phyloP scores from a whole-genome alignment of 2,113 vertebrate genomes.

The Rhadina sibilatrix region DNA sequence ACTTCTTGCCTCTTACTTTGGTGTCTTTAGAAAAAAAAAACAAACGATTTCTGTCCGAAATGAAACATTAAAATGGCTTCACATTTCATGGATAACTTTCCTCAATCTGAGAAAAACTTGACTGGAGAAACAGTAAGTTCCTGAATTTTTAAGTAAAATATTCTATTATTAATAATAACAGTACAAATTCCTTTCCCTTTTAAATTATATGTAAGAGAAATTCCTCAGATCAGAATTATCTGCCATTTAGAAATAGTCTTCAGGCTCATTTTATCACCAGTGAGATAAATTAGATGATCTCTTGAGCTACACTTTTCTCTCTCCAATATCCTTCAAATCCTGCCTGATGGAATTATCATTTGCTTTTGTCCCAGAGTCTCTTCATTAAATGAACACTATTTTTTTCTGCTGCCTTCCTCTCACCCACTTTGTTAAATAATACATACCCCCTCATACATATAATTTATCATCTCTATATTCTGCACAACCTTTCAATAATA shows the following conservation, averaged over 20 bases:
- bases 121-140: conserved; percentile 32
- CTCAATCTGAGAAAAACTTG: conserved; percentile 8
- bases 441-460: not conserved
- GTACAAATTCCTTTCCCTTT: not conserved
- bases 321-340: conserved; percentile 3
- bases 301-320: not conserved
- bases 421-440: conserved; percentile 6
- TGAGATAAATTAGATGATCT: conserved; percentile 35
- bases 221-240: conserved; percentile 28
- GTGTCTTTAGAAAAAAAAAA: not conserved
- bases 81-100: not conserved
- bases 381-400: conserved; percentile 14
- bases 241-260: conserved; percentile 51
- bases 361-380: conserved; percentile 1
- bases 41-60: not conserved
- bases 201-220: conserved; percentile 19
- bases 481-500: conserved; percentile 49
- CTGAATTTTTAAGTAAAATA: conserved; percentile 55
- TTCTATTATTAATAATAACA: conserved; percentile 61
- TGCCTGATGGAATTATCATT: not conserved
- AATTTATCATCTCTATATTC: conserved; percentile 37
- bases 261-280: not conserved
- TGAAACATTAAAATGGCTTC: conserved; percentile 7
- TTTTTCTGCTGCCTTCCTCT: conserved; percentile 11
- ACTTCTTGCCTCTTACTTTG: not conserved